phyloP scores from a whole-genome alignment of 1,140 invertebrate genomes.

The Leptestheria dahalacensis region DNA sequence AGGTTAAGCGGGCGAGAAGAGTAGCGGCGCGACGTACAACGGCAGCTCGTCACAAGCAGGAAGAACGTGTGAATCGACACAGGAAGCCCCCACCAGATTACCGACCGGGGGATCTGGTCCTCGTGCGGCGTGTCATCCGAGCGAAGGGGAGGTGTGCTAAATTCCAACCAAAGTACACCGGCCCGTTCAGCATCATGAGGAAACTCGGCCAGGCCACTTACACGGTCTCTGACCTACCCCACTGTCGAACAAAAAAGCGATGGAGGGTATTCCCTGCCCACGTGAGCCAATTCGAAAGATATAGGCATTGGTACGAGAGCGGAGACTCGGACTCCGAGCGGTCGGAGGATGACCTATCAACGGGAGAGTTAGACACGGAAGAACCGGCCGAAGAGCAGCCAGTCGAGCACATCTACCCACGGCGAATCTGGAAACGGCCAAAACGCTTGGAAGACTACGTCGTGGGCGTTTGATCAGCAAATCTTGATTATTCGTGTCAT shows the following conservation, averaged over 20 bases:
- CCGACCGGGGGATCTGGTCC: not conserved
- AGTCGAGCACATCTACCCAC: not conserved
- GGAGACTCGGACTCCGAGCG: not conserved
- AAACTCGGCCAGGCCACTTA: constrained; percentile 3
- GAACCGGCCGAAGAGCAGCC: not conserved
- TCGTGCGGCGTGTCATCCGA: not conserved
- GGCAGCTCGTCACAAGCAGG: not conserved
- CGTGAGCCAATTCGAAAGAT: not conserved
- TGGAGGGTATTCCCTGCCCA: not conserved
- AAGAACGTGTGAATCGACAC: not conserved
- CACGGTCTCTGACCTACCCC: not conserved
- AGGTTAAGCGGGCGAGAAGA: not conserved
- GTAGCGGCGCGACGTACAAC: not conserved
- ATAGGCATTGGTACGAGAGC: not conserved
- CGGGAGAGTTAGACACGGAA: not conserved
- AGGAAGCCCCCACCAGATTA: not conserved
- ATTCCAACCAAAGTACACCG: not conserved
- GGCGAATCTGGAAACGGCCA: not conserved
- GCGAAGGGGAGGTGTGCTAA: not conserved
- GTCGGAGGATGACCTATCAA: not conserved
- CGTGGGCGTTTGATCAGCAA: not conserved
- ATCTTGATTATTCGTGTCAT: not conserved
- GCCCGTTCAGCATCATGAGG: not conserved
- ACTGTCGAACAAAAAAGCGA: not conserved
- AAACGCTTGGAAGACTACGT: not conserved